Base-by-base conservation (phyloP, 2,888 invertebrate species). In the Drosophila mimica region DNA sequence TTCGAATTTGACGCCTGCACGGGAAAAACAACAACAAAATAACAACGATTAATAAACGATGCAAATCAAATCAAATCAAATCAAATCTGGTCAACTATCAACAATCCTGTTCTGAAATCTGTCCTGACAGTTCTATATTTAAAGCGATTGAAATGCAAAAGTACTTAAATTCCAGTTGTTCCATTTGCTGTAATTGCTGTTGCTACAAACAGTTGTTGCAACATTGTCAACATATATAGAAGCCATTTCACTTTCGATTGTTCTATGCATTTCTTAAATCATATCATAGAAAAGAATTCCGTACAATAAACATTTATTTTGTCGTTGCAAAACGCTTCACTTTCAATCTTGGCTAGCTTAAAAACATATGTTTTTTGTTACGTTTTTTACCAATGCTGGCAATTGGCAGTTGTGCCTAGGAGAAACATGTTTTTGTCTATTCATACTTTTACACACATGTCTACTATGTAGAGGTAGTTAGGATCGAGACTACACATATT, bases 1-100 rank as follows among this genome's bases (percentile, higher is more conserved):
- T 92, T 96, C 96, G 93, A 96, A 96, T 89, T 95, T 96, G 51
- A 96, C 96, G 70, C 90, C 93, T 92, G 64, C 1, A 46, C 4
- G 20, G 20, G 20, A 46, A 62, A 13, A 25, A 25, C 25, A 7
- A 9, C 31, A 58, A 53, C 6, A 20, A 20, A 17, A n/a, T 3
- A 20, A 5, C 3, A 8, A 9, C 3, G 9, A 25, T 17, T 5
- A 31, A 15, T 20, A 17, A 31, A 40, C 9, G 15, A 0, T 28
- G 11, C 20, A 20, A 43, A 25, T 46, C 46, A 43, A 43, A 40
- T n/a, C 2, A 43, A 43, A 40, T n/a, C n/a, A 46, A 13, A 46
- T 20, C 20, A 43, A 43, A 40, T n/a, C 2, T 40, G 40, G 9
- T 40, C 9, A 4, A 40, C n/a, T n/a, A 40, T 40, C n/a, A 40